These are phyloP conservation scores for Ichneumon xanthorius DNA, from an alignment of 2,888 invertebrate genomes.

Conservation along the genomic window DNA sequence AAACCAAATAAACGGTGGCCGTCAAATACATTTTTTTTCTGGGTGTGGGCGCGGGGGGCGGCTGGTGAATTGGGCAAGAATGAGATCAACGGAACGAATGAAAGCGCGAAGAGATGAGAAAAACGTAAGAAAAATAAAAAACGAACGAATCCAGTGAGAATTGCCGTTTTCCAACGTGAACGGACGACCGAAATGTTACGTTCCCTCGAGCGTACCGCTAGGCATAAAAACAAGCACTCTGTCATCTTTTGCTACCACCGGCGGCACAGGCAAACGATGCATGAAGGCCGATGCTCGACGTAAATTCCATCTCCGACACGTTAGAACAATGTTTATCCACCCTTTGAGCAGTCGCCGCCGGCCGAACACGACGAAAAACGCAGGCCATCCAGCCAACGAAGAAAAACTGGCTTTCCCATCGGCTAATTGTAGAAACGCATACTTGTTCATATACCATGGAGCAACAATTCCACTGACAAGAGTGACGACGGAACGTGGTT, in stretches of 20 bases:
- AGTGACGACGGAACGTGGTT: conserved; percentile 40
- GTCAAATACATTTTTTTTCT: no score
- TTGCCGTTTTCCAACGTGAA: conserved; percentile 54
- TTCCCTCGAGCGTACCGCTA: conserved; percentile 37
- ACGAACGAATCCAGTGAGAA: conserved; percentile 11
- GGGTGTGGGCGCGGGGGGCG: background rate
- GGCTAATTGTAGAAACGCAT: conserved; percentile 62
- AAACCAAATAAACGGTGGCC: no score
- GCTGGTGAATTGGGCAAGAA: background rate
- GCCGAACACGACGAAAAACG: conserved; percentile 52
- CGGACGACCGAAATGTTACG: conserved; percentile 62
- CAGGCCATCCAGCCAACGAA: conserved; percentile 57
- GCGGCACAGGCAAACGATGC: conserved; percentile 56
- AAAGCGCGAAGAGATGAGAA: conserved; percentile 10
- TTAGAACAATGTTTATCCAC: conserved; percentile 68
- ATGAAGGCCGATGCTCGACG: conserved; percentile 64
- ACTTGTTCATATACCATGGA: conserved; percentile 50
- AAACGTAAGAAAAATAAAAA: conserved; percentile 17
- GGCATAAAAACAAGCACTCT: conserved; percentile 62
- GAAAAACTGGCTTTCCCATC: conserved; percentile 64
- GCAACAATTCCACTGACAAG: background rate
- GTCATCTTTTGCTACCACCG: conserved; percentile 51
- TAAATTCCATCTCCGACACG: conserved; percentile 68
- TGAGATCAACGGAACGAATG: conserved; percentile 31
- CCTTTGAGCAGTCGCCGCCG: conserved; percentile 15